Evolutionary conservation across 2,888 invertebrate species (phyloP), one percentile per base, ranked within the genome.

Genomic region (Mimumesa dahlbomi): DNA sequence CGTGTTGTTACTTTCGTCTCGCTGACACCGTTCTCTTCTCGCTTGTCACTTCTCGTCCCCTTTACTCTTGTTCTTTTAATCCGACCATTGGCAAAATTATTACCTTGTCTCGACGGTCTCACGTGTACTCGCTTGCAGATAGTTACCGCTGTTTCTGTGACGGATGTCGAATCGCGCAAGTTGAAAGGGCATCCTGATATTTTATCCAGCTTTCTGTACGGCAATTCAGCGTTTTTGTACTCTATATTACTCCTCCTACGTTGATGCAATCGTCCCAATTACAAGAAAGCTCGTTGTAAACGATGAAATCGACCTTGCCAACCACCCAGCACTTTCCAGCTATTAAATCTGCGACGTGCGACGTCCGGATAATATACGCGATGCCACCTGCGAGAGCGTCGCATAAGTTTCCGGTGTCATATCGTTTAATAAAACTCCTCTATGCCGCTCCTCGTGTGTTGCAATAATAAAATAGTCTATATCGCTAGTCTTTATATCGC

Each of bases 201-300:
- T n/a, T n/a, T n/a, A n/a, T n/a, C n/a, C n/a, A n/a, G n/a, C n/a
- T n/a, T n/a, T 36, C n/a, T 36, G 5, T 11, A 36, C n/a, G 11
- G 5, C 11, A 36, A 36, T 36, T 11, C 57, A 34, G 58, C 25
- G 64, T 62, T 57, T 75, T 72, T 68, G 71, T 66, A 62, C 57
- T 53, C 64, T 57, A 62, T 46, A 64, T 58, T 53, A 77, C 67
- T 77, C 74, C 67, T 71, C 65, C 76, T 77, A 71, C 49, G 62
- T 46, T 65, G 69, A 72, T 72, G 31, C 61, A 66, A 72, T 76
- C 68, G 63, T 64, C 61, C 61, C 64, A 66, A 77, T 74, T 76
- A 69, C 50, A 56, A 31, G 31, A 38, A 25, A 75, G 70, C 56
- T 61, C 40, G 3, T 25, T 64, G 73, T 59, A 71, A 74, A 71